Evolutionary conservation across 2,113 vertebrate genomes (phyloP).

Genomic region (Cololabis saira): DNA sequence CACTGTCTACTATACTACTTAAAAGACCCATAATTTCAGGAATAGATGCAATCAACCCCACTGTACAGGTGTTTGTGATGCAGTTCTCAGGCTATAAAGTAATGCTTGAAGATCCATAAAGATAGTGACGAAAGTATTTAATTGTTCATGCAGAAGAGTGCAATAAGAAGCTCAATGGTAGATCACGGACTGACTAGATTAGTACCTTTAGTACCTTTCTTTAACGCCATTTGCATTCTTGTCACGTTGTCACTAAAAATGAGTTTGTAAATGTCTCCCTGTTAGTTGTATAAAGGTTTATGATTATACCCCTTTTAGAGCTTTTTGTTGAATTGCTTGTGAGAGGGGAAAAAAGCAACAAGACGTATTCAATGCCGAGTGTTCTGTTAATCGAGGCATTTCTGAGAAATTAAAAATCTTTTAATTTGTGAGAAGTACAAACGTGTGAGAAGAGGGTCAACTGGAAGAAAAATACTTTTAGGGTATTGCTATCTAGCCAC

Average conservation of each 20-base stretch:
- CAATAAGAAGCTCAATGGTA: not conserved
- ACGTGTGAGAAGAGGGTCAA: conserved; percentile 66
- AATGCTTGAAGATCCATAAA: conserved; percentile 24
- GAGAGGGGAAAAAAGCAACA: conserved; percentile 38
- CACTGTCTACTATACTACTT: conserved; percentile 36
- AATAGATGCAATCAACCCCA: conserved; percentile 7
- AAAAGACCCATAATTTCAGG: conserved; percentile 23
- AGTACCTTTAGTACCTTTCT: not conserved
- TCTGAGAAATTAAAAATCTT: conserved; percentile 63
- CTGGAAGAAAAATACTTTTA: conserved; percentile 56
- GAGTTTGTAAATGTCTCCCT: not conserved
- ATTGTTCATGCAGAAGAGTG: not conserved
- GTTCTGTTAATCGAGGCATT: conserved; percentile 58
- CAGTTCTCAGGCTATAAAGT: conserved; percentile 8
- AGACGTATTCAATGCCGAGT: conserved; percentile 52
- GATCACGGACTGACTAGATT: not conserved
- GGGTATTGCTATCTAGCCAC: conserved; percentile 57
- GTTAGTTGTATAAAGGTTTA: conserved; percentile 21
- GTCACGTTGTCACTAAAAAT: not conserved
- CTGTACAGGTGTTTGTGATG: conserved; percentile 1
- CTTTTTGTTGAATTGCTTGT: conserved; percentile 24
- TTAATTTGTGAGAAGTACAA: conserved; percentile 50
- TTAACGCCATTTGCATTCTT: not conserved
- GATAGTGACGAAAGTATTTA: not conserved
- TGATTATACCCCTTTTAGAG: conserved; percentile 9